These are phyloP conservation scores for Choristoneura fumiferana DNA, from an alignment of 1,140 invertebrate genomes.

Conservation along the genomic window DNA sequence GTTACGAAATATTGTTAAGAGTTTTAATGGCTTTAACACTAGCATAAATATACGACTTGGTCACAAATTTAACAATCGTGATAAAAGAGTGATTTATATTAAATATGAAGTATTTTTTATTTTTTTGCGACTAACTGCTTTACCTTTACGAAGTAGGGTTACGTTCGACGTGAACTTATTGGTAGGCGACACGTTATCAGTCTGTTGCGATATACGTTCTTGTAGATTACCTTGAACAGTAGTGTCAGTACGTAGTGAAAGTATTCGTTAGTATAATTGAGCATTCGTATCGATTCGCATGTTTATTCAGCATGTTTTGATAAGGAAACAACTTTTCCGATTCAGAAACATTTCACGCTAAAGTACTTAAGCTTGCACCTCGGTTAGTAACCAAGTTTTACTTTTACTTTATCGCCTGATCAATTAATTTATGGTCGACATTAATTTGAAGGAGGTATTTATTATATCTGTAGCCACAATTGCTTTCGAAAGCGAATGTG, in stretches of 20 bases:
- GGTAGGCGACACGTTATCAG: conserved; percentile 34
- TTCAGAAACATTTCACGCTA: conserved; percentile 32
- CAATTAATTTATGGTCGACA: conserved; percentile 19
- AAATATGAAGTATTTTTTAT: not conserved
- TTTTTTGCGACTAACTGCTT: not conserved
- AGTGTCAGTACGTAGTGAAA: conserved; percentile 58
- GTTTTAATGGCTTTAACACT: not conserved
- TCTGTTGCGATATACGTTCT: conserved; percentile 41
- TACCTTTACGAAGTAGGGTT: conserved; percentile 20
- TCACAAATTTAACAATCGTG: not conserved
- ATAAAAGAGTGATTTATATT: too few relatives aligned
- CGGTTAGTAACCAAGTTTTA: conserved; percentile 7
- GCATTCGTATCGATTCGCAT: conserved; percentile 38
- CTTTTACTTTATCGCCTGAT: conserved; percentile 17
- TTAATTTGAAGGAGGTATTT: conserved; percentile 18
- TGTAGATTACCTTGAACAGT: conserved; percentile 58
- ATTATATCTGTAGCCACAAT: conserved; percentile 10
- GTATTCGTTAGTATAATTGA: conserved; percentile 69
- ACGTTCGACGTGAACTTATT: conserved; percentile 31
- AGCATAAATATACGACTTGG: not conserved
- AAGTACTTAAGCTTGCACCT: conserved; percentile 6
- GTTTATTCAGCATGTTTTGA: conserved; percentile 49
- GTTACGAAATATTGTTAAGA: too few relatives aligned
- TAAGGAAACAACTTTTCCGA: conserved; percentile 39
- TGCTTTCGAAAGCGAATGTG: conserved; percentile 17